Base-by-base conservation (phyloP, 2,888 invertebrate genomes). In the Hyposoter didymator region DNA sequence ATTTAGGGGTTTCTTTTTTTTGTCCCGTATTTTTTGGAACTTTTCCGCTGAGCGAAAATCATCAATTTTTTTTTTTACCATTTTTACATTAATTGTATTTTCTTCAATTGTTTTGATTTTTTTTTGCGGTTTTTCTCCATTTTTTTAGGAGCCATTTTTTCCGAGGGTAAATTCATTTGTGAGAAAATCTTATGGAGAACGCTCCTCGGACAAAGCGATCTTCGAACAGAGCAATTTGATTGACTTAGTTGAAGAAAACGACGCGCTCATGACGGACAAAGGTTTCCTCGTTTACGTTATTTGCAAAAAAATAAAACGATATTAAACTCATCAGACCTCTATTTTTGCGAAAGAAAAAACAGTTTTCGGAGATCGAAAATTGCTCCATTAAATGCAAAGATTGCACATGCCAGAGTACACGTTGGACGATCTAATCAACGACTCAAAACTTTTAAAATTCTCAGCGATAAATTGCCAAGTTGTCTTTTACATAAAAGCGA, bases 361-460 rank as follows among this genome's bases (percentile, higher is more conserved):
- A 84, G 80, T 88, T 87, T 28, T 55, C 86, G 0, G 82, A 86
- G 47, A 47, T 6, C 28, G 84, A 87, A n/a, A n/a, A n/a, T n/a
- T n/a, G 82, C 85, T 7, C 35, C 76, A 17, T 17, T 72, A 32
- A 83, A 74, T 43, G 64, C 45, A 22, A 72, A 73, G 47, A 87
- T 87, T 35, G 88, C 87, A 19, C 72, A 81, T n/a, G 88, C 88
- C 14, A 32, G 86, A 62, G 88, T 88, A 47, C 85, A 88, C 64
- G 78, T 89, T 19, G 85, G 88, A 81, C 74, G 87, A 47, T 83
- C 82, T n/a, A 88, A 88, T 78, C 87, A 87, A 70, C 64, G 85
- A 74, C 80, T 89, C 5, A 86, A 86, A 84, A 75, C 28, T 32
- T 88, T 87, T 72, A 82, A 87, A 80, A 80, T 84, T 74, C 52